Evolutionary conservation across 2,888 invertebrate genomes (phyloP).

Genomic region (Sphaerophoria rueppellii): DNA sequence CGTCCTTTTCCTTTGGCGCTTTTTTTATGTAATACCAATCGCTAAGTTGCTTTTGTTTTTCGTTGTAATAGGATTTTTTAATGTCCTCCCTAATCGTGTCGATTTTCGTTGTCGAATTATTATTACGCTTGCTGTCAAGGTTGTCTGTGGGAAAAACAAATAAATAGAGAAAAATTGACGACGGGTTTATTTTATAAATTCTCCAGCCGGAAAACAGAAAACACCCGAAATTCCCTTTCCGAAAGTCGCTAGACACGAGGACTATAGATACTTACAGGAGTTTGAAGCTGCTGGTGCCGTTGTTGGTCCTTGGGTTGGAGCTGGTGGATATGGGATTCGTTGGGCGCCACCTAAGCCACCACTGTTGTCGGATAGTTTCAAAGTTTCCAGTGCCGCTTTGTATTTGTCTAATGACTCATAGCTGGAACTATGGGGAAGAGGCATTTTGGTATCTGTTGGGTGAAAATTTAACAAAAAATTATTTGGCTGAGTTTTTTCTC

Average conservation of each 20-base stretch:
- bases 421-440: constrained; percentile 74
- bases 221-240: not conserved
- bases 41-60: constrained; percentile 76
- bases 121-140: constrained; percentile 70
- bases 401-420: constrained; percentile 77
- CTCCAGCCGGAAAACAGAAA: not conserved
- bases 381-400: constrained; percentile 75
- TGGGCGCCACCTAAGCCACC: constrained; percentile 21
- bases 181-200: constrained; percentile 46
- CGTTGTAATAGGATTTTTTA: constrained; percentile 73
- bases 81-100: constrained; percentile 68
- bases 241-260: not conserved
- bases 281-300: constrained; percentile 51
- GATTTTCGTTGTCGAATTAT: constrained; percentile 69
- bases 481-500: not conserved
- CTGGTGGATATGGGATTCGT: constrained; percentile 70
- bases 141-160: constrained; percentile 53
- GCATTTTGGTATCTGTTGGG: constrained; percentile 67
- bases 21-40: constrained; percentile 77
- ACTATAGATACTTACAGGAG: constrained; percentile 64
- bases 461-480: constrained; percentile 23
- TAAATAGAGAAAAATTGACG: constrained; percentile 5
- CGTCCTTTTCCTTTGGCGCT: constrained; percentile 46
- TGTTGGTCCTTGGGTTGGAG: not conserved
- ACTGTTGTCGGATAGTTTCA: constrained; percentile 73